phyloP scores from a whole-genome alignment of 1,140 invertebrate genomes.

The Oncopeltus fasciatus region DNA sequence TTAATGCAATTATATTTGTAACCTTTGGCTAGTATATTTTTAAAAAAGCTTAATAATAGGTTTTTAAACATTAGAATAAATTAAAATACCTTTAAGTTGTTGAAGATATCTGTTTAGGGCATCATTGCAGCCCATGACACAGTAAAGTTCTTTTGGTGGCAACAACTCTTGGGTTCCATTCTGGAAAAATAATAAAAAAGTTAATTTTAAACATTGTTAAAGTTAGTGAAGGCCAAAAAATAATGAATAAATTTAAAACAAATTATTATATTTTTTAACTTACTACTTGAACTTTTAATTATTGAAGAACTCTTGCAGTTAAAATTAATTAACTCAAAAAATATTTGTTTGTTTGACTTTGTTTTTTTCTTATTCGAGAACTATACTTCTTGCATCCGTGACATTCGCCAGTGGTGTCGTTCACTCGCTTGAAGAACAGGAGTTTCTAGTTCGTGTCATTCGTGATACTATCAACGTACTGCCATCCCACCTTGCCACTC shows the following conservation, averaged over 20 bases:
- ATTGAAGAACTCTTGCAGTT: background rate
- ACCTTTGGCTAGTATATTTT: too few relatives aligned
- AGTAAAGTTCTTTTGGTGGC: constrained; percentile 53
- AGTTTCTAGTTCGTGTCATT: too few relatives aligned
- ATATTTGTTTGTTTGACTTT: too few relatives aligned
- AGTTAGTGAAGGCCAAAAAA: background rate
- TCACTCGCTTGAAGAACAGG: too few relatives aligned
- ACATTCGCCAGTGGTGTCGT: too few relatives aligned
- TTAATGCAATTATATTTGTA: background rate
- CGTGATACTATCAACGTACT: too few relatives aligned
- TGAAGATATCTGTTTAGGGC: constrained; percentile 58
- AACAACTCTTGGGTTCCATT: constrained; percentile 50
- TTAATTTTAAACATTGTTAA: background rate
- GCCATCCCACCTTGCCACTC: too few relatives aligned
- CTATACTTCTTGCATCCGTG: too few relatives aligned
- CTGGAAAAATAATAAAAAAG: constrained; percentile 32
- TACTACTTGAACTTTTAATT: background rate
- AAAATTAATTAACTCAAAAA: too few relatives aligned
- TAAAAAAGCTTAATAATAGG: too few relatives aligned
- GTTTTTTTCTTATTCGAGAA: too few relatives aligned
- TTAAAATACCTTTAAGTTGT: constrained; percentile 44
- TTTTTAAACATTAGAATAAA: too few relatives aligned
- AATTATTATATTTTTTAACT: background rate
- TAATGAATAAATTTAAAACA: background rate
- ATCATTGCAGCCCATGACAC: constrained; percentile 64